phyloP scores from a whole-genome alignment of 1,140 invertebrate species.

The Trichoplusia ni region DNA sequence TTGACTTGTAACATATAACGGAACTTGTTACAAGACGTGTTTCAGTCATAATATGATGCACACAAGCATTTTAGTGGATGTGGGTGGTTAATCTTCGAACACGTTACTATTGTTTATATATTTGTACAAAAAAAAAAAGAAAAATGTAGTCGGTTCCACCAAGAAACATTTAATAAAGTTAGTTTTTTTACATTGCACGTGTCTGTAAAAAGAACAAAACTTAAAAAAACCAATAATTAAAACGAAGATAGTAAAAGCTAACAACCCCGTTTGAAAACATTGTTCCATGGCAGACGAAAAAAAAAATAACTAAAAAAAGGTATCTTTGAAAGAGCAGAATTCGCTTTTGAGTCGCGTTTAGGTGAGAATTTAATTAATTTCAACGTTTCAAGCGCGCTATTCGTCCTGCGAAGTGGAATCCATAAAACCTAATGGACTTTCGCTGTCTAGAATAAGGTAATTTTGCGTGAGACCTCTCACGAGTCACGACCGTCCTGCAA shows the following conservation, averaged over 20 bases:
- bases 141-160: too few relatives aligned
- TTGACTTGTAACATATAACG: too few relatives aligned
- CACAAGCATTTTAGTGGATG: too few relatives aligned
- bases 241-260: neutral
- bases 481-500: conserved; percentile 37
- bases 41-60: too few relatives aligned
- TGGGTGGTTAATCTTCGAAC: too few relatives aligned
- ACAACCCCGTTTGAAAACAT: neutral
- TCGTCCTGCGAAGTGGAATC: conserved; percentile 62
- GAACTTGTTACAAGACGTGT: too few relatives aligned
- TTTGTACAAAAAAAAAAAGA: too few relatives aligned
- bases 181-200: too few relatives aligned
- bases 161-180: too few relatives aligned
- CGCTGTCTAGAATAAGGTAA: conserved; percentile 67
- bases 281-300: neutral
- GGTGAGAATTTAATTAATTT: conserved; percentile 76
- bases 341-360: conserved; percentile 47
- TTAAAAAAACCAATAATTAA: neutral
- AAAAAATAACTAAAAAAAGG: neutral
- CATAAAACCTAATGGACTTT: conserved; percentile 80
- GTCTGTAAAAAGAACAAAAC: neutral
- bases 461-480: conserved; percentile 61
- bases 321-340: conserved; percentile 23
- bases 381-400: conserved; percentile 60
- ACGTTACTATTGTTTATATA: too few relatives aligned